Evolutionary conservation across 2,888 invertebrate genomes (phyloP), one percentile per base, ranked within the genome.

Genomic region (Pachliopta kotzebuea): DNA sequence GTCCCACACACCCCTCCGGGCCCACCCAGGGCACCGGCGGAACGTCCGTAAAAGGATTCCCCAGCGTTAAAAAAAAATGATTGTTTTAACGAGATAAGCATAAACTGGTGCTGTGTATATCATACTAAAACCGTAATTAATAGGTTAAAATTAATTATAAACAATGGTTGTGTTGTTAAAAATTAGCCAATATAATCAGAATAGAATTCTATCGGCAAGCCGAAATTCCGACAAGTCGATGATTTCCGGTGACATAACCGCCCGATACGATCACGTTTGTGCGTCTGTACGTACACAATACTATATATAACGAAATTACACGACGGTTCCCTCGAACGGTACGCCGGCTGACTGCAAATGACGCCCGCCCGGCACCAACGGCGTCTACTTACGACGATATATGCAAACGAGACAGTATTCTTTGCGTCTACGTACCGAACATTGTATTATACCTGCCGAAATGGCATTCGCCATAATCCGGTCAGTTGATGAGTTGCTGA

Each of bases 171-270:
- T 17, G 20, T 50, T 20, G 8, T 52, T 21, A 9, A 52, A 21
- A 21, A 52, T 21, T n/a, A 45, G 14, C 42, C 24, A 18, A 45
- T n/a, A 24, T 29, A 59, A 20, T 59, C 18, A 21, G 29, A 52
- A 59, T 31, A 7, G 29, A 31, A 59, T 52, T 21, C 52, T 56
- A 56, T 11, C 52, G 37, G 60, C 50, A 42, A 50, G 21, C 24
- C 60, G 56, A 56, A 63, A 65, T 65, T 61, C 65, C 53, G 20
- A 65, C 65, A 57, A 65, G 65, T 65, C 65, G 53, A 50, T 61
- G 60, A 65, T 58, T 58, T 65, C 65, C 62, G 65, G 61, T 62
- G 65, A 65, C 65, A 65, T 62, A 65, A 65, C 54, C 62, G 58
- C 4, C 21, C 23, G 50, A 45, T 65, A 57, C 55, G 49, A 49